Evolutionary conservation across 1,140 invertebrate species (phyloP).

Genomic region (Stegodyphus dumicola): DNA sequence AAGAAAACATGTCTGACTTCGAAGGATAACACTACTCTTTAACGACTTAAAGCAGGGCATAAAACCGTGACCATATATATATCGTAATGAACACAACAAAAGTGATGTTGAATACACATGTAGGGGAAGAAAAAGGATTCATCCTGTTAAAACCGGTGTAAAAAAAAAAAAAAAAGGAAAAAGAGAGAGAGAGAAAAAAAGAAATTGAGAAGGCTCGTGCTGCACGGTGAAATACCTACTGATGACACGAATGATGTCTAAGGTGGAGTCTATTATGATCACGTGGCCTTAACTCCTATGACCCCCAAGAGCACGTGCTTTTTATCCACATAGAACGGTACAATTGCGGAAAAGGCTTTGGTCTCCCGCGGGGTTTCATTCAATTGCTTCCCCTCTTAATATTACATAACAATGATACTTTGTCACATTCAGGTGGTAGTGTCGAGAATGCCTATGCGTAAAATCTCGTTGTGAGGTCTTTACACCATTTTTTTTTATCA

Average conservation of each 20-base stretch:
- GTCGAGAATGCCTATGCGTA: neutral
- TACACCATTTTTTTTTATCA: too few relatives aligned
- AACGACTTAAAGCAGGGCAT: too few relatives aligned
- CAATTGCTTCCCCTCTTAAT: neutral
- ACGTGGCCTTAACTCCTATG: conserved; percentile 43
- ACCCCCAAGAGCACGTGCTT: conserved; percentile 41
- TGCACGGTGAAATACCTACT: conserved; percentile 26
- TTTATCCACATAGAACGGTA: conserved; percentile 17
- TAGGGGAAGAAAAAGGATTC: too few relatives aligned
- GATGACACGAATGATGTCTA: conserved; percentile 29
- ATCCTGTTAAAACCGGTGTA: neutral
- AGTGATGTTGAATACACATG: too few relatives aligned
- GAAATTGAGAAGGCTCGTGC: neutral
- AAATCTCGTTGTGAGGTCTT: neutral
- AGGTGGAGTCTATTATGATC: conserved; percentile 54
- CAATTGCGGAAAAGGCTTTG: conserved; percentile 12
- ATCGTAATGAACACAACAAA: too few relatives aligned
- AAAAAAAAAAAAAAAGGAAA: neutral
- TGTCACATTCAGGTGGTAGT: neutral
- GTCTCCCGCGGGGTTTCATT: neutral
- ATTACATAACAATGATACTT: conserved; percentile 25
- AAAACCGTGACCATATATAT: too few relatives aligned
- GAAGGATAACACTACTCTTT: too few relatives aligned
- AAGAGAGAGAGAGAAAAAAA: neutral
- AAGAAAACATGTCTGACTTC: too few relatives aligned